phyloP scores from a whole-genome alignment of 1,140 invertebrate species.

The Battus philenor region DNA sequence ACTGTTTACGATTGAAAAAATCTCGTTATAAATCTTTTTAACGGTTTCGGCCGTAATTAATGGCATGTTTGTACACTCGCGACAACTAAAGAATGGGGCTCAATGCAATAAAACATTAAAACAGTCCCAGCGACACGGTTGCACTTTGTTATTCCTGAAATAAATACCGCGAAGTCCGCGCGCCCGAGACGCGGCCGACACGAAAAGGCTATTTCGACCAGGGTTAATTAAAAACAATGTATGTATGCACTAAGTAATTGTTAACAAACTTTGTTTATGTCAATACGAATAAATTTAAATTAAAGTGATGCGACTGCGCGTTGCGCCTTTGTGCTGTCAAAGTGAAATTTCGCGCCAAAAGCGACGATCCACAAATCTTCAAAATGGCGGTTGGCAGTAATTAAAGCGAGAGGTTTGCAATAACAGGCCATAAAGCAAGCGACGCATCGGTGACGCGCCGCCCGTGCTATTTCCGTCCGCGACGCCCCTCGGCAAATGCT shows the following conservation, averaged over 20 bases:
- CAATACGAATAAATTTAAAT: too few species aligned
- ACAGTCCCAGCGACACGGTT: constrained; percentile 46
- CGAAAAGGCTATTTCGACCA: constrained; percentile 46
- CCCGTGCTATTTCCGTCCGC: constrained; percentile 58
- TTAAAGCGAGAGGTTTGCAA: constrained; percentile 56
- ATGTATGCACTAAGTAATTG: constrained; percentile 14
- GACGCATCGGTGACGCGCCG: constrained; percentile 56
- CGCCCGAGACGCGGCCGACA: constrained; percentile 39
- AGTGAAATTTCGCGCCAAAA: constrained; percentile 48
- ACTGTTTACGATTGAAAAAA: constrained; percentile 36
- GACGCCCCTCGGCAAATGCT: constrained; percentile 66
- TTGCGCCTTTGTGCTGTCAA: constrained; percentile 33
- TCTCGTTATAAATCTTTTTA: constrained; percentile 63
- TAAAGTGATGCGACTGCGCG: too few species aligned
- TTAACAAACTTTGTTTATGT: too few species aligned
- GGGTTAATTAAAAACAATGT: constrained; percentile 41
- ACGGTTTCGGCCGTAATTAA: constrained; percentile 62
- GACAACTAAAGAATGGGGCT: constrained; percentile 47
- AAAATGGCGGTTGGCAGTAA: constrained; percentile 58
- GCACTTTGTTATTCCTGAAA: constrained; percentile 53
- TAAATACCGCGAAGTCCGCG: constrained; percentile 39
- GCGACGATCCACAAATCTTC: constrained; percentile 62
- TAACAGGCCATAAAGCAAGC: constrained; percentile 60
- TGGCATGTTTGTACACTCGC: constrained; percentile 47
- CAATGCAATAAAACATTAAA: constrained; percentile 62